Percentiles rank a stretch among this genome's conserved stretches.
phyloP scores from a whole-genome alignment of 2,113 vertebrate genomes.

The Gasterosteus aculeatus region DNA sequence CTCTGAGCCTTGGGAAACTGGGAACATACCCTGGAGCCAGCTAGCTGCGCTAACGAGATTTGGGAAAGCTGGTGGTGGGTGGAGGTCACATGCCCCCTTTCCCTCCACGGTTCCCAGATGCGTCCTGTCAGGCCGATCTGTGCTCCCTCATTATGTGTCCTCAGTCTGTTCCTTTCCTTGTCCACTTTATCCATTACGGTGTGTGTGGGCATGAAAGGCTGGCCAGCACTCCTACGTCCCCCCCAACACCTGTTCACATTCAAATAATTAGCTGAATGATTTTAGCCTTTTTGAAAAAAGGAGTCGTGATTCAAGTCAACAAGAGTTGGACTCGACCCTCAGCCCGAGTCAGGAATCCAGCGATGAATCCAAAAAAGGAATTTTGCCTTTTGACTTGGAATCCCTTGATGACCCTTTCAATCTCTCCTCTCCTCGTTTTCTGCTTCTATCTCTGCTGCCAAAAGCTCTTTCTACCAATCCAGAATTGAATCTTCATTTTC shows the following conservation, averaged over 20 bases:
- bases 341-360: not conserved
- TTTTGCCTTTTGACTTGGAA: not conserved
- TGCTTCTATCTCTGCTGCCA: no score
- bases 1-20: slow-evolving; percentile 78
- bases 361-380: no score
- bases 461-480: no score
- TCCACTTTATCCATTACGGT: not conserved
- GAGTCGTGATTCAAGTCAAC: no score
- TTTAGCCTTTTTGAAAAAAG: not conserved
- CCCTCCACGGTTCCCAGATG: slow-evolving; percentile 73
- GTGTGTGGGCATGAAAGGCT: slow-evolving; percentile 8
- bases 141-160: slow-evolving; percentile 23
- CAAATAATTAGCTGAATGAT: not conserved
- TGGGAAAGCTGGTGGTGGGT: slow-evolving; percentile 76
- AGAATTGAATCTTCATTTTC: no score
- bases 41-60: slow-evolving; percentile 80
- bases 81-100: slow-evolving; percentile 82
- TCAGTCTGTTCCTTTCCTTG: slow-evolving; percentile 26
- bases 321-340: not conserved
- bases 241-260: no score
- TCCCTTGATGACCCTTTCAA: no score
- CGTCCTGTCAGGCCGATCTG: slow-evolving; percentile 63
- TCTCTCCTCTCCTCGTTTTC: no score
- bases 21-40: slow-evolving; percentile 74
- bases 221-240: not conserved